Conservation (phyloP, 2,797 vertebrate genomes). For the Cyclura pinguis region DNA sequence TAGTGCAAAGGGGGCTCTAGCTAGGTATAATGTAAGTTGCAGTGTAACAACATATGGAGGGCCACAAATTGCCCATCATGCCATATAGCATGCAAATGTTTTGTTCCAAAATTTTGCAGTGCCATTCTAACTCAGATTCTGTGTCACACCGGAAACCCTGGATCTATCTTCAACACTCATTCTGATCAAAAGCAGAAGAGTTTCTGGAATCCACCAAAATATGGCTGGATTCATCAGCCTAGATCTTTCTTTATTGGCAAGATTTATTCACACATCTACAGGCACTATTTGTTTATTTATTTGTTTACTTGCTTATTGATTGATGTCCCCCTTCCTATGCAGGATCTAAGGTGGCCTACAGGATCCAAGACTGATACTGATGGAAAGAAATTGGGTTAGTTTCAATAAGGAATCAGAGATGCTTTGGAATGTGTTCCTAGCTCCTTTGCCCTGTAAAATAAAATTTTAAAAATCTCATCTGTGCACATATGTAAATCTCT, state of each 20-base stretch:
- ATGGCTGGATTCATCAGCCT: background rate
- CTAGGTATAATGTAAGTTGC: background rate
- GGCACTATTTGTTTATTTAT: too few species aligned
- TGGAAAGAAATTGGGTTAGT: background rate
- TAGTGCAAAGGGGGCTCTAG: background rate
- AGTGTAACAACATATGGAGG: background rate
- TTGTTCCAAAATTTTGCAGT: background rate
- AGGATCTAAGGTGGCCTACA: too few species aligned
- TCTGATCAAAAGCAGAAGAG: too few species aligned
- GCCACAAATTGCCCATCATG: too few species aligned
- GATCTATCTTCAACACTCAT: background rate
- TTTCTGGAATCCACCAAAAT: background rate
- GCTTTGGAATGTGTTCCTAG: background rate
- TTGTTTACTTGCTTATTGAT: too few species aligned
- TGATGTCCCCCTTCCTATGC: too few species aligned
- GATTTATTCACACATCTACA: conserved; percentile 19
- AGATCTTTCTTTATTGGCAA: conserved; percentile 27
- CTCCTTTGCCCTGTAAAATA: conserved; percentile 11
- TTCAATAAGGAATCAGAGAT: background rate
- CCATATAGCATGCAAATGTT: background rate
- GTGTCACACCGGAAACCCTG: background rate
- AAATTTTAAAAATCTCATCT: background rate
- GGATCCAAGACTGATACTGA: background rate
- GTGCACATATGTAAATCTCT: conserved; percentile 39
- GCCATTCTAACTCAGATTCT: background rate